Base-by-base conservation (phyloP, 2,888 invertebrate genomes). In the Capitulum mitella region DNA sequence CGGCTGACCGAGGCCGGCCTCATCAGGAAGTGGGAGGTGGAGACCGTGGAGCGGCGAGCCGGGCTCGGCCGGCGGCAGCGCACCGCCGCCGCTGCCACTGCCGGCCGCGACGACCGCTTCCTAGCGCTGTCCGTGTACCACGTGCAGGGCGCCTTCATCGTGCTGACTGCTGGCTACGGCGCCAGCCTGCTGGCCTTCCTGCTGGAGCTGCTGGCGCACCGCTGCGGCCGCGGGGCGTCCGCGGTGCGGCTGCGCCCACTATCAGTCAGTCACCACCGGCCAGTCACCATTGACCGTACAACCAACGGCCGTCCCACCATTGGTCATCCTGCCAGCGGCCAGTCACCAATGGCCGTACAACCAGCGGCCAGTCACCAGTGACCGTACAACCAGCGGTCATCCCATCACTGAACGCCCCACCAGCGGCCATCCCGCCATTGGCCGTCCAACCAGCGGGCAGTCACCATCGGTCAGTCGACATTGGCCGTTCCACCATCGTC, bases 101-200 rank as follows among this genome's bases (percentile, higher is more conserved):
- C 10, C 43, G 43, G 43, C 43, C 5, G 43, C 51, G 8, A n/a
- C 29, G 1, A 10, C 40, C 37, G 29, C 26, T 70, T 40, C 70
- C 10, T 70, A 26, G 29, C 70, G 19, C 37, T 70, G 34, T 70
- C 70, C 10, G 26, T 70, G 70, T 70, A 70, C 70, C 70, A 70
- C 70, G 6, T 70, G 70, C 70, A 70, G 70, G 70, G 70, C 14
- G 70, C 70, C 26, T 70, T 70, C 40, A 70, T 70, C 37, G 37
- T 70, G 70, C 70, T 70, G 40, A 16, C 70, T 1, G 40, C 40
- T 26, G 70, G 70, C 10, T 26, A 26, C 40, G 70, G 19, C 10
- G 70, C 70, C 26, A 26, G 70, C 22, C 34, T 64, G 64, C 32
- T 32, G 16, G 34, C 64, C 16, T 19, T 64, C 5, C 34, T 34